Evolutionary conservation across 2,797 vertebrate species (phyloP).

Genomic region (Orestias chungarensis): DNA sequence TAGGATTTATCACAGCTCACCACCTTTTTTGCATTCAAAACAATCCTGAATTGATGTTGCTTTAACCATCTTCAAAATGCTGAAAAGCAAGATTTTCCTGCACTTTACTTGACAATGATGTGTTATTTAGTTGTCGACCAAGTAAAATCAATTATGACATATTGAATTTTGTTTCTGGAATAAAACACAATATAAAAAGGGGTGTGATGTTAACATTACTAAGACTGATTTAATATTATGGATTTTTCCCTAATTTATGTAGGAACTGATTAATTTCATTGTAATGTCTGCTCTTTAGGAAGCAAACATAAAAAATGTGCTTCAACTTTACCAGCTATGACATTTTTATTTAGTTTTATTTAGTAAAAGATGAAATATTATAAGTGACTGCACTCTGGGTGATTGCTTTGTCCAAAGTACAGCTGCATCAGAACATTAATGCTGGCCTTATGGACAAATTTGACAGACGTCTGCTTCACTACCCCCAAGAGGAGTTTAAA

Average conservation of each 20-base stretch:
- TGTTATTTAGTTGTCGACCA: neutral
- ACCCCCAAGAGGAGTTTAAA: constrained; percentile 42
- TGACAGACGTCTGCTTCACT: constrained; percentile 41
- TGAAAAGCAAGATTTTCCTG: too few relatives aligned
- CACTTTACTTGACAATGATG: neutral
- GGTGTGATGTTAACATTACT: neutral
- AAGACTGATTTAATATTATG: neutral
- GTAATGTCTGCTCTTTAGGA: neutral
- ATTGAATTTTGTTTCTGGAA: neutral
- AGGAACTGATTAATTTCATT: neutral
- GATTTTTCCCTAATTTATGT: neutral
- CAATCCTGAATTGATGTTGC: too few relatives aligned
- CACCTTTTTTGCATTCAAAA: too few relatives aligned
- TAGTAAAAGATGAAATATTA: constrained; percentile 26
- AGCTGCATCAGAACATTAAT: constrained; percentile 56
- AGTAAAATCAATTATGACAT: neutral
- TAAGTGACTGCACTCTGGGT: constrained; percentile 49
- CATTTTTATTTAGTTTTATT: constrained; percentile 6
- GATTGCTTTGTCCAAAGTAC: constrained; percentile 50
- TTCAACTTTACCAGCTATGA: neutral
- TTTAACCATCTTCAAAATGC: too few relatives aligned
- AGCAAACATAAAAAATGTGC: neutral
- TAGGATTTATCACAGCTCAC: too few relatives aligned
- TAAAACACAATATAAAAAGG: neutral
- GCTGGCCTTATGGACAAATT: constrained; percentile 26